Evolutionary conservation across 2,797 vertebrate genomes (phyloP), one percentile per base, ranked within the genome.

Genomic region (Gambusia yucatana): DNA sequence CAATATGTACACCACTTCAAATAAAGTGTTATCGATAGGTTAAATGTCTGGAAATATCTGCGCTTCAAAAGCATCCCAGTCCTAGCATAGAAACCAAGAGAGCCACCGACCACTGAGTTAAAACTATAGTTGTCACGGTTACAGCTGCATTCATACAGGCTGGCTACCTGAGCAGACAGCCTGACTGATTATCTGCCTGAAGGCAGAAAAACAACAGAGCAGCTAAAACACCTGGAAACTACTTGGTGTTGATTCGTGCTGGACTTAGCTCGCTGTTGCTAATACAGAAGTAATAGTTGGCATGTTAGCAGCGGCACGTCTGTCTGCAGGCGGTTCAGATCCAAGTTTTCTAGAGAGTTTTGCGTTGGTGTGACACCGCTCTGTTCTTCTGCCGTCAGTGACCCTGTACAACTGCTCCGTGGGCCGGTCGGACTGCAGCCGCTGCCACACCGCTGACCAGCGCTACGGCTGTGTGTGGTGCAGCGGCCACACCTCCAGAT

Each of bases 401-500:
- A 97, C 97, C 1, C 94, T 99, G 78, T 99, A 98, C 85, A 97
- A 99, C 94, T 99, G 98, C 90, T 97, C 97, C 0, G 97, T 98
- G 94, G 98, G 97, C 39, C 97, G 97, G 0, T 94, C 93, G 0
- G 98, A 99, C 92, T 99, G 98, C 80, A 99, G 98, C 92, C 98
- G 95, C 87, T 99, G 98, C 92, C 97, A 97, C 57, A 98, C 97
- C 0, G 98, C 97, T 3, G 93, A 95, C 79, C 93, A 92, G 0
- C 97, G 96, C 83, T 98, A 98, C 1, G 93, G 92, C 72, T 99
- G 98, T 14, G 98, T 97, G 89, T 99, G 98, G 98, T 99, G 98
- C 25, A 95, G 97, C 1, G 96, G 95, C 0, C 86, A 90, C 14
- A 95, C 73, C 41, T 94, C 97, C 76, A 96, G 90, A 75, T 99